Percentiles rank a stretch among this genome's conserved stretches.
Conservation (phyloP, 2,888 invertebrate species). For the Lithodes maja region DNA sequence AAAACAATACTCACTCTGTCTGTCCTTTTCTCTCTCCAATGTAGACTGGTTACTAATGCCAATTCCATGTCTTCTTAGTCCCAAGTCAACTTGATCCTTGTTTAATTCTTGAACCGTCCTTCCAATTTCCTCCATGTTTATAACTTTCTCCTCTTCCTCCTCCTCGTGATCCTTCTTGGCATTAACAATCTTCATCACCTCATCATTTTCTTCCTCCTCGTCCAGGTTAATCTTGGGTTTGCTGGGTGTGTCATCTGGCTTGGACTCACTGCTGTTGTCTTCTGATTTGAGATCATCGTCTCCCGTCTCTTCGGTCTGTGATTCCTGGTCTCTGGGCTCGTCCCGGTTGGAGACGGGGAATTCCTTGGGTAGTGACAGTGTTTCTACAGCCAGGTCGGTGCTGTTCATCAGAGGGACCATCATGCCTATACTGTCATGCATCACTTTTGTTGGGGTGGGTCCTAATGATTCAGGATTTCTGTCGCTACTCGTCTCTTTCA, state of each 20-base stretch:
- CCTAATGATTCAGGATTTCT: not conserved
- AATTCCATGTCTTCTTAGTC: slow-evolving; percentile 55
- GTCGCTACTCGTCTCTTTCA: not conserved
- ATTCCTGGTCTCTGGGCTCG: slow-evolving; percentile 48
- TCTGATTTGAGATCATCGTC: slow-evolving; percentile 55
- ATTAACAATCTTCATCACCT: not conserved
- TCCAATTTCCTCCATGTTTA: slow-evolving; percentile 37
- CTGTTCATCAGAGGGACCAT: not conserved
- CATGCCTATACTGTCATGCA: not conserved
- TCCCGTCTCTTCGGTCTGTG: slow-evolving; percentile 54
- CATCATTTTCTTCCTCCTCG: slow-evolving; percentile 7
- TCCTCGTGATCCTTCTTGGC: slow-evolving; percentile 24
- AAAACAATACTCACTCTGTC: slow-evolving; percentile 53
- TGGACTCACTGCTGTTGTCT: slow-evolving; percentile 69
- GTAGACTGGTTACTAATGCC: slow-evolving; percentile 37
- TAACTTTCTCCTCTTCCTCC: slow-evolving; percentile 32
- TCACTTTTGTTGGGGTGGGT: not conserved
- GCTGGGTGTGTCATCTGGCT: slow-evolving; percentile 26
- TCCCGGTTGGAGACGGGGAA: slow-evolving; percentile 31
- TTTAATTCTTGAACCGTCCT: not conserved
- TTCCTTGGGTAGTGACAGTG: slow-evolving; percentile 31
- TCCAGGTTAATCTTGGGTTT: not conserved
- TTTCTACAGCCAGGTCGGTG: slow-evolving; percentile 14
- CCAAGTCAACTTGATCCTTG: slow-evolving; percentile 60
- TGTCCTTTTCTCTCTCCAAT: slow-evolving; percentile 56